These are phyloP conservation scores for Lemur catta DNA, from an alignment of 2,797 vertebrate genomes.

Conservation along the genomic window DNA sequence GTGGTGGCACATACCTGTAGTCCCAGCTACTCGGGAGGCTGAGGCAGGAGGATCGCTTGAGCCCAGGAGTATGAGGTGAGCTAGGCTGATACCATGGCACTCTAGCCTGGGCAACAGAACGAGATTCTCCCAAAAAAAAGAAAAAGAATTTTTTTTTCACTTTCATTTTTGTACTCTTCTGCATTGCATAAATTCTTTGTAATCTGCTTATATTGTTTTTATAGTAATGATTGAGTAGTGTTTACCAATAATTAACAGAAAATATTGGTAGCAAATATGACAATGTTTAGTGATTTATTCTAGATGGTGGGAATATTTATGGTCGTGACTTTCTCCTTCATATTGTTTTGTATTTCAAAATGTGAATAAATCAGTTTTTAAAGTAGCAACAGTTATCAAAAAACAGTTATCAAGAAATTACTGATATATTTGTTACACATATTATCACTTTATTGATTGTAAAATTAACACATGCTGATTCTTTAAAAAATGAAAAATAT, in stretches of 20 bases:
- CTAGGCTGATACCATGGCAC: too few relatives aligned
- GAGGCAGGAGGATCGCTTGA: too few relatives aligned
- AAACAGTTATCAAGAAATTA: neutral
- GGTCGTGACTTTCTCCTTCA: neutral
- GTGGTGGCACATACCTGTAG: too few relatives aligned
- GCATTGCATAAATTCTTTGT: neutral
- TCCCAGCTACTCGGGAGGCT: too few relatives aligned
- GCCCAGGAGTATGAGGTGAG: too few relatives aligned
- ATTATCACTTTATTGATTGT: neutral
- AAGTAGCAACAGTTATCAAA: neutral
- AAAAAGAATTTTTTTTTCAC: neutral
- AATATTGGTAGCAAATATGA: neutral
- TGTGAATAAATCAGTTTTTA: neutral
- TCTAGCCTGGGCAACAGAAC: too few relatives aligned
- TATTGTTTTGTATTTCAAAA: neutral
- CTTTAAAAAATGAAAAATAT: neutral
- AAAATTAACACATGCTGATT: neutral
- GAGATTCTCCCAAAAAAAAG: too few relatives aligned
- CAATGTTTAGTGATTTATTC: neutral
- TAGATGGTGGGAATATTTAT: neutral
- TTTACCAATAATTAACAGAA: neutral
- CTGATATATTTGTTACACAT: neutral
- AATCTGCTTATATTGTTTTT: neutral
- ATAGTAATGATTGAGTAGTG: neutral
- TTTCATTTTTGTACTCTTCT: neutral